These are phyloP conservation scores for Petrolisthes cinctipes DNA, from an alignment of 2,888 invertebrate genomes.

Conservation along the genomic window DNA sequence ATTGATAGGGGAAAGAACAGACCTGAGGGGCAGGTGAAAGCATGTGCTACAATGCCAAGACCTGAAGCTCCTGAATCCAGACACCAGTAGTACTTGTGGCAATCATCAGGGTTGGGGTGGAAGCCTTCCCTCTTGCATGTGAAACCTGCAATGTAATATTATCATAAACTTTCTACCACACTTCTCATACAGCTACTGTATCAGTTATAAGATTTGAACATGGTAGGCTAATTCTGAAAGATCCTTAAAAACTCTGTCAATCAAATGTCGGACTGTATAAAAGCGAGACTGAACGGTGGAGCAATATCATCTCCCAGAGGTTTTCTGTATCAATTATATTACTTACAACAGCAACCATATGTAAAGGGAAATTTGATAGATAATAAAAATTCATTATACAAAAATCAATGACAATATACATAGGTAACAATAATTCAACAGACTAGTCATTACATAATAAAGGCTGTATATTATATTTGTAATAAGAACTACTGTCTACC, in stretches of 20 bases:
- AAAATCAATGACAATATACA: no score
- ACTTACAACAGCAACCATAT: no score
- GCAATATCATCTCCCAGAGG: no score
- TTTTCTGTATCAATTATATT: no score
- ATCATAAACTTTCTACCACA: no score
- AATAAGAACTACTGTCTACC: no score
- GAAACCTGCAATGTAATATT: constrained; percentile 76
- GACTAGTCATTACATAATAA: no score
- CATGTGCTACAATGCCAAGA: constrained; percentile 89
- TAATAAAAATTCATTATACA: no score
- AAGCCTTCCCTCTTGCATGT: constrained; percentile 94
- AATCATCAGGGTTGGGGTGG: constrained; percentile 90
- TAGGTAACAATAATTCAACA: no score
- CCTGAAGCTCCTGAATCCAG: constrained; percentile 82
- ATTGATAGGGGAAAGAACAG: background rate
- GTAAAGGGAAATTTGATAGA: no score
- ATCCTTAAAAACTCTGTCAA: background rate
- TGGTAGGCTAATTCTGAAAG: background rate
- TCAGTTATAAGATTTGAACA: background rate
- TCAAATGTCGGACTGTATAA: no score
- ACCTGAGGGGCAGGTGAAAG: constrained; percentile 88
- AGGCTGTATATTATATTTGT: no score
- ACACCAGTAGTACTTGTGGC: constrained; percentile 96
- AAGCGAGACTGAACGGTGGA: background rate
- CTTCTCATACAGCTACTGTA: background rate